Evolutionary conservation across 92 coral and sea anemone genomes (phyloP).

Genomic region (Micromussa lordhowensis): DNA sequence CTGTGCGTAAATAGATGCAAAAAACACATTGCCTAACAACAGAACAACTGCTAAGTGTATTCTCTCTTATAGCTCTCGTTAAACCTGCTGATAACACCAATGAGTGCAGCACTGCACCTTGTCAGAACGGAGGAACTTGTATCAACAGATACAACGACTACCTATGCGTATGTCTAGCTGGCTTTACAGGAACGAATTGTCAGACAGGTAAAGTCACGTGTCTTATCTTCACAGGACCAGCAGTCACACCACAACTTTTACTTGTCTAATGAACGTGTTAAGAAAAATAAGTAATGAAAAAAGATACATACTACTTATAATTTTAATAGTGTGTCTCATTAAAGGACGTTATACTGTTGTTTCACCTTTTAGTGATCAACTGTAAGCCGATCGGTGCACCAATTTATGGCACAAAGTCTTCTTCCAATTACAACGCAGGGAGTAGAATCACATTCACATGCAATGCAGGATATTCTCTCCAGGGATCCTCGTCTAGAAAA

Average conservation of each 20-base stretch:
- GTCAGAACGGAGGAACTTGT: constrained; percentile 76
- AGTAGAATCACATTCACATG: constrained; percentile 72
- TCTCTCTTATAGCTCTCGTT: constrained; percentile 36
- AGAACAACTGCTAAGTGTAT: neutral
- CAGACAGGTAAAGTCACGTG: constrained; percentile 57
- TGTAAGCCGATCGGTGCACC: constrained; percentile 85
- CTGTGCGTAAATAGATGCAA: neutral
- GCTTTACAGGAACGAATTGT: constrained; percentile 74
- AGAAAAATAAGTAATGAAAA: neutral
- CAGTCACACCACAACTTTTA: neutral
- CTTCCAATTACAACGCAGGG: constrained; percentile 60
- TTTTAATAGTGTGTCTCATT: neutral
- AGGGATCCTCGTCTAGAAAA: constrained; percentile 66
- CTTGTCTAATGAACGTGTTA: neutral
- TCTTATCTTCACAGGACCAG: neutral
- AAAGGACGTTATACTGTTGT: neutral
- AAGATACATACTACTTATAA: neutral
- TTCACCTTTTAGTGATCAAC: constrained; percentile 42
- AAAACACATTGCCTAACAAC: neutral
- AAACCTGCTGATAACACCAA: constrained; percentile 63
- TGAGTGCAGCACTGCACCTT: constrained; percentile 73
- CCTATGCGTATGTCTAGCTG: constrained; percentile 64
- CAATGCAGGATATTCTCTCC: constrained; percentile 64
- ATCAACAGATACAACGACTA: constrained; percentile 68
- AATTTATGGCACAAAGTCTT: constrained; percentile 76